A percentile compares a stretch with the other conserved stretches of the same genome.
These are phyloP conservation scores for Arizona elegans DNA, from an alignment of 2,113 vertebrate species.

Conservation along the genomic window DNA sequence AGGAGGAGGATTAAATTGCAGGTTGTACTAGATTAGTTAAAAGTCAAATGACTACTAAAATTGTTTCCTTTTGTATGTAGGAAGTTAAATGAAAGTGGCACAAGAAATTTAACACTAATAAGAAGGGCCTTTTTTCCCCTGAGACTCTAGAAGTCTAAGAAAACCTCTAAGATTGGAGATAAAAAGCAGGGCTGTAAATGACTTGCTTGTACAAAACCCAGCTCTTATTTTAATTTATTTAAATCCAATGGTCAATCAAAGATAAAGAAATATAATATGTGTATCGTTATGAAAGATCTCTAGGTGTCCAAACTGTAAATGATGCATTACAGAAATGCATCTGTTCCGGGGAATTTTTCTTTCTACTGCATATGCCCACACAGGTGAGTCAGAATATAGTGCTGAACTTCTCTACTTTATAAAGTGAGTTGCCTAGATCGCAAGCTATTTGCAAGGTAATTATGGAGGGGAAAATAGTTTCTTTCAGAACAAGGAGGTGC, in stretches of 20 bases:
- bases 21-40: neutral
- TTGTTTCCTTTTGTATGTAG: neutral
- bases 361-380: neutral
- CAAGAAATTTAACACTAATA: neutral
- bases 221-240: neutral
- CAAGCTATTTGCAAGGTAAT: neutral
- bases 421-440: fast-evolving
- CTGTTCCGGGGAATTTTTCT: neutral
- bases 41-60: neutral
- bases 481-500: neutral
- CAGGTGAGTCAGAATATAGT: neutral
- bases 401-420: neutral
- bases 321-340: neutral
- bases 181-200: neutral
- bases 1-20: neutral
- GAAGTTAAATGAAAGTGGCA: neutral
- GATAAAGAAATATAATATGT: neutral
- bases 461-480: neutral
- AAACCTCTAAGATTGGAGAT: no score
- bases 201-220: slow-evolving; percentile 1
- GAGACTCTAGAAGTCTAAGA: no score
- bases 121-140: no score
- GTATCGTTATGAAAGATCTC: neutral
- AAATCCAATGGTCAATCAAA: neutral
- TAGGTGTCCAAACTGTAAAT: neutral